A percentile compares a stretch with the other conserved stretches of the same genome.
Conservation (phyloP, 2,888 invertebrate genomes). For the Cephus pulcher region DNA sequence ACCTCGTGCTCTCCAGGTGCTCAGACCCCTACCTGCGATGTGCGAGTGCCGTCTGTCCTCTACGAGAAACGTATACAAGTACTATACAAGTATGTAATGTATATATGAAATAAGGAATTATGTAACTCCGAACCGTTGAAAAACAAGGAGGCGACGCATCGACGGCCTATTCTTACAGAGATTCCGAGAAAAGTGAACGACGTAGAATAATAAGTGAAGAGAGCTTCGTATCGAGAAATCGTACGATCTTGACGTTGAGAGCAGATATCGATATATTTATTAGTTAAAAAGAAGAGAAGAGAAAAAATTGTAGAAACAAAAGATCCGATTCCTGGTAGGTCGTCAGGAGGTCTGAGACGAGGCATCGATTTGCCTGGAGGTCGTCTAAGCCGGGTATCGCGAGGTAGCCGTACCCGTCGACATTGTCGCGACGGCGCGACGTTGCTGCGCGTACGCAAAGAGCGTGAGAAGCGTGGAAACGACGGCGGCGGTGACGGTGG, state of each 20-base stretch:
- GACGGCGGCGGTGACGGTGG: neutral
- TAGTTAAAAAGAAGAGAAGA: neutral
- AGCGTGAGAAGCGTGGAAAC: slow-evolving; percentile 1
- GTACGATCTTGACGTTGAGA: neutral
- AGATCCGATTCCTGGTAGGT: neutral
- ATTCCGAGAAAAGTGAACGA: neutral
- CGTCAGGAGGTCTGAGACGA: neutral
- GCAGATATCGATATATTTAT: neutral
- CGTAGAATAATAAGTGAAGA: neutral
- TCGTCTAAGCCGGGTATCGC: slow-evolving; percentile 40
- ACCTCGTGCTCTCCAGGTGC: slow-evolving; percentile 58
- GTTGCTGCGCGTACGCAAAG: slow-evolving; percentile 4
- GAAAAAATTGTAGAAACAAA: neutral
- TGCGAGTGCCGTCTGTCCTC: neutral
- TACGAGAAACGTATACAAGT: neutral
- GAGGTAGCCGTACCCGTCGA: slow-evolving; percentile 25
- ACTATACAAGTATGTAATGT: neutral
- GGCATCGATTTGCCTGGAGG: slow-evolving; percentile 60
- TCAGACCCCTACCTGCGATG: slow-evolving; percentile 40
- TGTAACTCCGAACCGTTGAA: neutral
- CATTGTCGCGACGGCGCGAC: slow-evolving; percentile 27
- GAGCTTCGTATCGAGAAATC: neutral
- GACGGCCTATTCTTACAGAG: neutral
- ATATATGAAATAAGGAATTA: neutral
- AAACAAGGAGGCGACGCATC: neutral